A percentile compares a stretch with the other conserved stretches of the same genome.
phyloP scores from a whole-genome alignment of 2,888 invertebrate genomes.

The Iselma pallidipennis region DNA sequence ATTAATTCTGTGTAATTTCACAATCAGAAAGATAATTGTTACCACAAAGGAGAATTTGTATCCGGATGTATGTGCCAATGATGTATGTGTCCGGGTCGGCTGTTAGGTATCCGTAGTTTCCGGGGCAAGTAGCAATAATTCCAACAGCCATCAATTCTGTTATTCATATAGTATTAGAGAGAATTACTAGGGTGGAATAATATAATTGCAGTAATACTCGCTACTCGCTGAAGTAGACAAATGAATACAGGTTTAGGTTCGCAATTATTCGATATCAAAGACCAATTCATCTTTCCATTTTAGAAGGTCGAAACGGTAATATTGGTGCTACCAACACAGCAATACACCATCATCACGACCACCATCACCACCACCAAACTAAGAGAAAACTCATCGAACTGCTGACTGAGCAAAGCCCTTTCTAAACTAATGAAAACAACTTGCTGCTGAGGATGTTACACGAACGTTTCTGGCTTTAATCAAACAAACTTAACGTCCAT shows the following conservation, averaged over 20 bases:
- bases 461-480: slow-evolving; percentile 26
- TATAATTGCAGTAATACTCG: slow-evolving; percentile 26
- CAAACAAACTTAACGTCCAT: slow-evolving; percentile 24
- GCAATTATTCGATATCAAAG: slow-evolving; percentile 31
- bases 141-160: not conserved
- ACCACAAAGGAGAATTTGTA: not conserved
- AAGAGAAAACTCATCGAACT: slow-evolving; percentile 23
- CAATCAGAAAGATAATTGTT: not conserved
- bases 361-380: not conserved
- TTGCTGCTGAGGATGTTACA: slow-evolving; percentile 23
- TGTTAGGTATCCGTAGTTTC: not conserved
- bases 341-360: not conserved
- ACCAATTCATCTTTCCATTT: slow-evolving; percentile 29
- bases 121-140: not conserved
- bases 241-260: slow-evolving; percentile 28
- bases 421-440: slow-evolving; percentile 27
- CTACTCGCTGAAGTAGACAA: slow-evolving; percentile 25
- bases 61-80: not conserved
- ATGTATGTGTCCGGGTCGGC: not conserved
- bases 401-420: slow-evolving; percentile 24
- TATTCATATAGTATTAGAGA: slow-evolving; percentile 4
- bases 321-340: slow-evolving; percentile 21
- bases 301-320: slow-evolving; percentile 18
- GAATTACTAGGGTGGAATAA: slow-evolving; percentile 23
- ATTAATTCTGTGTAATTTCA: not conserved